These are phyloP conservation scores for Tenthredo scrophulariae DNA, from an alignment of 2,888 invertebrate genomes.

Conservation along the genomic window DNA sequence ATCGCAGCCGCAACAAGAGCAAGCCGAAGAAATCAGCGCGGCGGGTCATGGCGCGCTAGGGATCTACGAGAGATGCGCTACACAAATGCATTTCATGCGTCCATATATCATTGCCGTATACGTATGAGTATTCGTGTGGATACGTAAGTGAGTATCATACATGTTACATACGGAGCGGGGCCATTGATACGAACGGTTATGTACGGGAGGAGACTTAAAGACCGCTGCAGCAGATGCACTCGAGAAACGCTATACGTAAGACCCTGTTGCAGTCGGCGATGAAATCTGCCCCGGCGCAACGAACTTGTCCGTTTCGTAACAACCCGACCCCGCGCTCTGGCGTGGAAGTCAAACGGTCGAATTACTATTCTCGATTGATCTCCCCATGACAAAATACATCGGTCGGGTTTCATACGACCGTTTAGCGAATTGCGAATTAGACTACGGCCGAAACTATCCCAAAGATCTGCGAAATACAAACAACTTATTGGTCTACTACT, in stretches of 20 bases:
- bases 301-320: constrained; percentile 70
- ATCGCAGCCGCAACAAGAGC: constrained; percentile 67
- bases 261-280: constrained; percentile 58
- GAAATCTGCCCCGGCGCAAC: constrained; percentile 72
- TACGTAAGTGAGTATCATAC: not conserved
- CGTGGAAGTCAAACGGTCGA: constrained; percentile 16
- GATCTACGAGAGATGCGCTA: constrained; percentile 50
- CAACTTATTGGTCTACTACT: not conserved
- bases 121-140: not conserved
- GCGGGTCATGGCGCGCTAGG: constrained; percentile 53
- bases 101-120: not conserved
- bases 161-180: constrained; percentile 1
- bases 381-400: not conserved
- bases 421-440: not conserved
- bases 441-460: not conserved
- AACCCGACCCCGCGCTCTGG: constrained; percentile 51
- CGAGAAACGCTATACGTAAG: constrained; percentile 16
- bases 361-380: constrained; percentile 12
- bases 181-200: constrained; percentile 63
- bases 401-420: not conserved
- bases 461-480: not conserved
- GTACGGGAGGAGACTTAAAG: constrained; percentile 55
- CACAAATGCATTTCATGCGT: constrained; percentile 30
- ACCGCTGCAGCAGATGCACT: constrained; percentile 41
- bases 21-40: constrained; percentile 43